phyloP scores from a whole-genome alignment of 2,113 vertebrate species.

The Paralichthys olivaceus region DNA sequence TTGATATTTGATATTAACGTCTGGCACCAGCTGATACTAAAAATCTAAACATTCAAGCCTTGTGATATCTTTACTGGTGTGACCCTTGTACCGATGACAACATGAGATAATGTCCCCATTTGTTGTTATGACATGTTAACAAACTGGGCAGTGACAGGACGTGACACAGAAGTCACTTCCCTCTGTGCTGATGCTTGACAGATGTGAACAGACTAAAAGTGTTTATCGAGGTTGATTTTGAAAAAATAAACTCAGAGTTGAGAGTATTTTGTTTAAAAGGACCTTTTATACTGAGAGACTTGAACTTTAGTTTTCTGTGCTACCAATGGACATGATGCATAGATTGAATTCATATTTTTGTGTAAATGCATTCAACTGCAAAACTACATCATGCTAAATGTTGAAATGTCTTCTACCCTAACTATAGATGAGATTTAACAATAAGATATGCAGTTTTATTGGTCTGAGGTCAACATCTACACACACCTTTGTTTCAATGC shows the following conservation, averaged over 20 bases:
- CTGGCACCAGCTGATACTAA: not conserved
- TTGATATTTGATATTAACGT: not conserved
- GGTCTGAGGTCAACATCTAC: too few relatives aligned
- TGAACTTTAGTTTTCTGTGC: too few relatives aligned
- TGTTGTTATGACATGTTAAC: constrained; percentile 18
- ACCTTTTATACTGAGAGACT: too few relatives aligned
- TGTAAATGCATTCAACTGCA: too few relatives aligned
- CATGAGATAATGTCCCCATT: not conserved
- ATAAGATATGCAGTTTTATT: too few relatives aligned
- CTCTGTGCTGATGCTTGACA: constrained; percentile 13
- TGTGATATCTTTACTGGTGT: not conserved
- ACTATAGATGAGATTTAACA: too few relatives aligned
- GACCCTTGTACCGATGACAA: not conserved
- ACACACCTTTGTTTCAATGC: too few relatives aligned
- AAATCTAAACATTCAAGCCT: not conserved
- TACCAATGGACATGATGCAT: too few relatives aligned
- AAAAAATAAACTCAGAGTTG: not conserved
- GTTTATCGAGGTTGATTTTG: not conserved
- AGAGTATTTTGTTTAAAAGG: too few relatives aligned
- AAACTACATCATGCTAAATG: too few relatives aligned
- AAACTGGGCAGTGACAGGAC: constrained; percentile 34
- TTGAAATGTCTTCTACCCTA: too few relatives aligned
- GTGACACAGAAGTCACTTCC: constrained; percentile 26
- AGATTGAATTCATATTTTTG: too few relatives aligned
- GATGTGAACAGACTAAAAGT: not conserved